Conservation (phyloP, 2,888 invertebrate species). For the Scaptodrosophila latifasciaeformis region DNA sequence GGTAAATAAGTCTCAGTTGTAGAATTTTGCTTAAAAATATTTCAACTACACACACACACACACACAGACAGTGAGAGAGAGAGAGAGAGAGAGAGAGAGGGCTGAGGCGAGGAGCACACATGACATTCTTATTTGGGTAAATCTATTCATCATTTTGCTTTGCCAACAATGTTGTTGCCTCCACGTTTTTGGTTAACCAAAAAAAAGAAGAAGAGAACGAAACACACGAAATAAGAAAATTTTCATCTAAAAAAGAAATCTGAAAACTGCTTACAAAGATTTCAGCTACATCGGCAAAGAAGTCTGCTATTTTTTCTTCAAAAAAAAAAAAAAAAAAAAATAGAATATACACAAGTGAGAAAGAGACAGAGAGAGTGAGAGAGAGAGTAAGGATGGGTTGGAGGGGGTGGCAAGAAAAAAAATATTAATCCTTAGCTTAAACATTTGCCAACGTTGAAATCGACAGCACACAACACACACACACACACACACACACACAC, state of each 20-base stretch:
- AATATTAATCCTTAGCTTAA: slow-evolving; percentile 69
- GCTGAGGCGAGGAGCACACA: no score
- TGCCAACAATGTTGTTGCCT: neutral
- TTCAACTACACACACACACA: slow-evolving; percentile 56
- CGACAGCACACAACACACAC: no score
- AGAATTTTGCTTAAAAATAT: slow-evolving; percentile 67
- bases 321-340: slow-evolving; percentile 8
- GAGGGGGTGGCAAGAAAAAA: slow-evolving; percentile 44
- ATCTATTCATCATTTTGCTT: slow-evolving; percentile 64
- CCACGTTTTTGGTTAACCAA: slow-evolving; percentile 39
- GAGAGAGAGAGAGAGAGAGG: slow-evolving; percentile 1
- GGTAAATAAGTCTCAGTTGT: slow-evolving; percentile 50
- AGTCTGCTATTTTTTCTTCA: slow-evolving; percentile 13
- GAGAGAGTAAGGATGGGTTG: neutral
- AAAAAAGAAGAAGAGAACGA: no score
- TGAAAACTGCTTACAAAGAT: slow-evolving; percentile 69
- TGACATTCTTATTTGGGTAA: slow-evolving; percentile 67
- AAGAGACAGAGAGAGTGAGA: neutral
- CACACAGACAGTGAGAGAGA: slow-evolving; percentile 8
- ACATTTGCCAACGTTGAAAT: slow-evolving; percentile 57
- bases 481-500: slow-evolving; percentile 20
- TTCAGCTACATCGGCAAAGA: slow-evolving; percentile 37
- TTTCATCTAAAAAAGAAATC: no score
- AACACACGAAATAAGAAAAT: no score
- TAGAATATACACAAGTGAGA: no score